phyloP scores from a whole-genome alignment of 2,888 invertebrate genomes.

The Andrena fulva region DNA sequence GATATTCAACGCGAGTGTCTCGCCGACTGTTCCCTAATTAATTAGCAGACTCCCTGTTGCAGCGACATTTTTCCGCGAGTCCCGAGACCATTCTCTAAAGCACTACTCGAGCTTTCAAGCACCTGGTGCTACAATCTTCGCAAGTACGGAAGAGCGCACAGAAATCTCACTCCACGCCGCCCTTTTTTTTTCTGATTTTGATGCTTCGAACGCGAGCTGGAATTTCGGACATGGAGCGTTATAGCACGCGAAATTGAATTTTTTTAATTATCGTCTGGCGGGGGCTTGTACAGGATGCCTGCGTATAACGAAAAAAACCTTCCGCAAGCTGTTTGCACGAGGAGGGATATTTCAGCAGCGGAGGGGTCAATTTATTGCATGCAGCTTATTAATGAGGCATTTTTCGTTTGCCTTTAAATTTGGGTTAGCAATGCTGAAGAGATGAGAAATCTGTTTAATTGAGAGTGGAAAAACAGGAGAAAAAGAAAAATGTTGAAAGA shows the following conservation, averaged over 20 bases:
- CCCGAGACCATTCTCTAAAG: conserved; percentile 46
- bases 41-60: conserved; percentile 56
- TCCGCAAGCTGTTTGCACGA: background rate
- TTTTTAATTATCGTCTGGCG: conserved; percentile 38
- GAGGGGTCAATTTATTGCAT: conserved; percentile 9
- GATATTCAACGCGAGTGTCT: conserved; percentile 1
- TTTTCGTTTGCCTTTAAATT: conserved; percentile 25
- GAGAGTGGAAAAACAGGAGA: background rate
- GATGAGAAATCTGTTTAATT: background rate
- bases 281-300: background rate
- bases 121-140: conserved; percentile 18
- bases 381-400: conserved; percentile 15
- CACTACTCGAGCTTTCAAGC: conserved; percentile 47
- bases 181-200: conserved; percentile 3
- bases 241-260: conserved; percentile 31
- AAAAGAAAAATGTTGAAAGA: conserved; percentile 2
- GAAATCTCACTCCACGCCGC: background rate
- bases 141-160: background rate
- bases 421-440: background rate
- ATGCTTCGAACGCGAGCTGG: background rate
- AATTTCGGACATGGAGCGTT: conserved; percentile 21
- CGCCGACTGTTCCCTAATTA: conserved; percentile 55
- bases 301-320: background rate
- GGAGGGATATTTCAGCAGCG: conserved; percentile 10
- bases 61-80: conserved; percentile 45